These are phyloP conservation scores for Caenorhabditis wallacei DNA, from an alignment of 2,888 invertebrate species.

Conservation along the genomic window DNA sequence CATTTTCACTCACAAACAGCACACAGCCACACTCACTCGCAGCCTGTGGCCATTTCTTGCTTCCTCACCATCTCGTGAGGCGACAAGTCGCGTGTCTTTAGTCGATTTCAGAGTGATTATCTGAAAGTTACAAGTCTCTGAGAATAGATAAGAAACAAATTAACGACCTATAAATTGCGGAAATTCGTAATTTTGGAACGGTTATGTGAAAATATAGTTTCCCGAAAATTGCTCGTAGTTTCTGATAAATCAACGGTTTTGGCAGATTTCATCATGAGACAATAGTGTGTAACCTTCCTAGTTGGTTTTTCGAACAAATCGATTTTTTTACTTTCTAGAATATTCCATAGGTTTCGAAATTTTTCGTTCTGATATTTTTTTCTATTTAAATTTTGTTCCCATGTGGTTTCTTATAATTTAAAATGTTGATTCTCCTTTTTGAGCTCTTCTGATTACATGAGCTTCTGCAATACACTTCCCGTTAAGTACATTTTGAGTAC, in stretches of 20 bases:
- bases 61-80: conserved; percentile 55
- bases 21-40: conserved; percentile 22
- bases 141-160: neutral
- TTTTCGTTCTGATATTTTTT: neutral
- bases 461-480: no score
- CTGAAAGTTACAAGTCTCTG: conserved; percentile 8
- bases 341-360: conserved; percentile 24
- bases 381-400: neutral
- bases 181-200: no score
- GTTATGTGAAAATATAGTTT: no score
- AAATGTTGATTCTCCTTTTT: no score
- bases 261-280: no score
- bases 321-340: conserved; percentile 15
- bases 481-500: neutral
- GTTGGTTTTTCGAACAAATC: neutral
- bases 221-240: no score
- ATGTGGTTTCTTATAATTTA: no score
- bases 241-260: no score
- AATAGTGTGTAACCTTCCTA: no score
- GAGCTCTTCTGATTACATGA: no score
- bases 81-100: conserved; percentile 42
- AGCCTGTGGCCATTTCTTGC: conserved; percentile 52
- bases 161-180: no score
- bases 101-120: conserved; percentile 30
- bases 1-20: conserved; percentile 49